Evolutionary conservation across 2,888 invertebrate species (phyloP).

Genomic region (Camponotus fellah): DNA sequence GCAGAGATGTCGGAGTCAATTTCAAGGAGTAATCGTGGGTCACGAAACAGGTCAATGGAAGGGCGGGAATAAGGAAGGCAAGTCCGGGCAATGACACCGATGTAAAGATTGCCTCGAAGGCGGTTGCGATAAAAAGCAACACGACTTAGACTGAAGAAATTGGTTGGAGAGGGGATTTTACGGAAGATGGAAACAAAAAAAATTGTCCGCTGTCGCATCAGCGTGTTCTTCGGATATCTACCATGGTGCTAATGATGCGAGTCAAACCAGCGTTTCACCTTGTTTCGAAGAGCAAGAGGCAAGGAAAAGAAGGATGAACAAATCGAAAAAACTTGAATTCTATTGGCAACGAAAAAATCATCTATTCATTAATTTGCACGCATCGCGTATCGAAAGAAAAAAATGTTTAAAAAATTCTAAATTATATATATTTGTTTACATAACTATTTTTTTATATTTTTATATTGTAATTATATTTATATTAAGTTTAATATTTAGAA

Average conservation of each 20-base stretch:
- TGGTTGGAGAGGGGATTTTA: slow-evolving; percentile 45
- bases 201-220: slow-evolving; percentile 57
- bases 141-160: slow-evolving; percentile 53
- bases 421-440: neutral
- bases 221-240: slow-evolving; percentile 61
- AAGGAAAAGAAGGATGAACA: slow-evolving; percentile 59
- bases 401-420: neutral
- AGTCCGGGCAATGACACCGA: slow-evolving; percentile 62
- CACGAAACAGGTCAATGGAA: slow-evolving; percentile 63
- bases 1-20: slow-evolving; percentile 72
- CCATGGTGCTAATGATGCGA: slow-evolving; percentile 69
- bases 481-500: neutral
- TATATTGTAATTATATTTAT: neutral
- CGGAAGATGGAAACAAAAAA: slow-evolving; percentile 65
- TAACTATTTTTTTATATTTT: neutral
- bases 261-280: slow-evolving; percentile 69
- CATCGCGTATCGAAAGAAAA: neutral
- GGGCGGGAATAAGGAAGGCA: slow-evolving; percentile 33
- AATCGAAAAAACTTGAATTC: slow-evolving; percentile 67
- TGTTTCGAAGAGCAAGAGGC: slow-evolving; percentile 45
- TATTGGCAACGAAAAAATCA: slow-evolving; percentile 67
- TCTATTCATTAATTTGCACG: slow-evolving; percentile 16
- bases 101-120: slow-evolving; percentile 63
- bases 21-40: slow-evolving; percentile 68
- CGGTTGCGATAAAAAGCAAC: slow-evolving; percentile 58